Conservation (phyloP, 1,140 invertebrate species). For the Drosophila arawakana region DNA sequence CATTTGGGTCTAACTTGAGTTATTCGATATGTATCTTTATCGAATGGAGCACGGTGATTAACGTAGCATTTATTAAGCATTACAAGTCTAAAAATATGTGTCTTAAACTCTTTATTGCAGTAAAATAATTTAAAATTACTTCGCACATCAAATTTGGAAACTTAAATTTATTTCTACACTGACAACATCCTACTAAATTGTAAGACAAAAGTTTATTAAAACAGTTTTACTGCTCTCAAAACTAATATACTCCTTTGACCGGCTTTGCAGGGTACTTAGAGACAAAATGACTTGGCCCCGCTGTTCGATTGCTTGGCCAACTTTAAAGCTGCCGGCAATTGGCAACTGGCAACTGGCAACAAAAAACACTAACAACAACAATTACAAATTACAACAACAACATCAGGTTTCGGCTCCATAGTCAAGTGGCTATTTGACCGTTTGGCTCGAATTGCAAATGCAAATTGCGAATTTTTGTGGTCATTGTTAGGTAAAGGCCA, state of each 20-base stretch:
- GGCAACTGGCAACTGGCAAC: constrained; percentile 6
- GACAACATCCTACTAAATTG: no score
- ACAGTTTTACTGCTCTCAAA: neutral
- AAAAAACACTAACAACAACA: constrained; percentile 8
- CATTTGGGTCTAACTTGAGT: no score
- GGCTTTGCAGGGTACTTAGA: constrained; percentile 12
- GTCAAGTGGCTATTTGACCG: constrained; percentile 49
- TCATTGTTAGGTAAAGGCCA: constrained; percentile 78
- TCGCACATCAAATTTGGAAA: no score
- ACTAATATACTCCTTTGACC: constrained; percentile 5
- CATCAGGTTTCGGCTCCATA: constrained; percentile 30
- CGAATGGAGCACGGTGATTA: no score
- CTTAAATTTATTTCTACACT: no score
- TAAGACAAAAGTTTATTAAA: no score
- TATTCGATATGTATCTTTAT: no score
- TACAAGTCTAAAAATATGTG: no score
- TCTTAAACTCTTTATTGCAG: no score
- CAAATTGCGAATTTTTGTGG: constrained; percentile 80
- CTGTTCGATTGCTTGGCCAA: constrained; percentile 49
- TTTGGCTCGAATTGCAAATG: constrained; percentile 74
- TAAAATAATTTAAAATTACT: no score
- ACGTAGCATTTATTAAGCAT: no score
- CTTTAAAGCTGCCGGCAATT: constrained; percentile 46
- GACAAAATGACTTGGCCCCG: constrained; percentile 33
- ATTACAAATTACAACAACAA: constrained; percentile 26